Evolutionary conservation across 2,797 vertebrate species (phyloP), one percentile per base, ranked within the genome.

Genomic region (Phataginus tetradactyla): DNA sequence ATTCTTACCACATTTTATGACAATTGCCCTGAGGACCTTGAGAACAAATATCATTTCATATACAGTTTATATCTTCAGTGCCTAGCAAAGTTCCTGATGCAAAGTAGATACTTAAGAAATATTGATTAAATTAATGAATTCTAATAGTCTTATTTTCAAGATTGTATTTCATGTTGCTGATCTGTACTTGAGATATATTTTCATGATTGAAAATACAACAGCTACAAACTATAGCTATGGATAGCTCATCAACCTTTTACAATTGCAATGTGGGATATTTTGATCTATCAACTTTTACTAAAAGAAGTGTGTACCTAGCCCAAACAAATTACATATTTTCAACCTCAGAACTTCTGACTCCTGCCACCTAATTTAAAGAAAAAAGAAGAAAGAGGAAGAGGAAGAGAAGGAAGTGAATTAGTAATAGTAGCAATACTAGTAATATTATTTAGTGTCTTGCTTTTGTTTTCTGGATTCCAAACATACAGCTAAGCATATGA

Each of bases 391-490:
- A 49, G 27, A 51, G 14, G 11, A 91, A 7, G n/a, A 93, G 12
- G 29, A 29, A 37, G 34, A 81, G 34, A 13, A 68, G 13, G 21
- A 37, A 69, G n/a, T 64, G 34, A 86, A 37, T 29, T n/a, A 42
- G 29, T 20, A n/a, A 3, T 29, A 92, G 42, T 17, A 37, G 27
- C 1, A 55, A 39, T 4, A 51, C 18, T 4, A 61, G 37, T 34
- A 17, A 20, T 23, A 85, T 32, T 61, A 77, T 69, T 45, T 14
- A 80, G 27, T 7, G 83, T 4, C 71, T 51, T 59, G 32, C 4
- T 87, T 95, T 83, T 68, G 53, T 78, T 78, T 93, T 59, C 61
- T 86, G 45, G 14, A 95, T 95, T 97, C 57, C n/a, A 93, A 96
- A 87, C n/a, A 77, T 21, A 85, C 57, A 27, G 74, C 9, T 55